Base-by-base conservation (phyloP, 1,140 invertebrate genomes). In the Euborellia annulipes region DNA sequence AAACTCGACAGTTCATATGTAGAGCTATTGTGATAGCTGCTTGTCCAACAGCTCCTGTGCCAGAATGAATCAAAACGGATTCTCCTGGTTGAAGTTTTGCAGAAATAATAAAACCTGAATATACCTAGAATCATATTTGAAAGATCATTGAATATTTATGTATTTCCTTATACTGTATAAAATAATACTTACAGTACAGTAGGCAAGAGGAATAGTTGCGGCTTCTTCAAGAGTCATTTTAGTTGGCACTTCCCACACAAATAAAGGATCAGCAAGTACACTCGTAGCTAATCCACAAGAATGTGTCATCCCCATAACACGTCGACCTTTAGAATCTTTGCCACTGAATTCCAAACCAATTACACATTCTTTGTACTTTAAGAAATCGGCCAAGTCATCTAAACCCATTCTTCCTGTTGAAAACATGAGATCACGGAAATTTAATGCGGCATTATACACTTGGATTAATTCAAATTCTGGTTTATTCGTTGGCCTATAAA, bases 201-300 rank as follows among this genome's bases (percentile, higher is more conserved):
- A 94, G 4, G 83, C 83, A 1, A 81, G 79, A 3, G 90, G 89
- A 0, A 95, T 71, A 0, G 88, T 88, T 0, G 85, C 84, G 2
- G 89, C 91, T 36, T 95, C 83, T 56, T 85, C 77, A 16, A 95
- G 62, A 1, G 70, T 73, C 89, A 89, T 94, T 4, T 73, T 55
- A 1, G 85, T 71, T 2, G 91, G 91, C 17, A 95, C 68, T 2
- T 73, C 56, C 85, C 86, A 93, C 8, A 75, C 53, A 2, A 86
- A 69, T 4, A 63, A 56, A 21, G 64, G 62, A 55, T 85, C 75
- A 6, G 67, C 65, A 36, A 70, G 39, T 2, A 77, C 56, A 41
- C 75, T 50, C 36, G 80, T 83, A 0, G 78, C 57, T 42, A 85
- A 59, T 2, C 69, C 71, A 38, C 69, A 67, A 8, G 63, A 68